Conservation (phyloP, 2,113 vertebrate genomes). For the Arenaria interpres region DNA sequence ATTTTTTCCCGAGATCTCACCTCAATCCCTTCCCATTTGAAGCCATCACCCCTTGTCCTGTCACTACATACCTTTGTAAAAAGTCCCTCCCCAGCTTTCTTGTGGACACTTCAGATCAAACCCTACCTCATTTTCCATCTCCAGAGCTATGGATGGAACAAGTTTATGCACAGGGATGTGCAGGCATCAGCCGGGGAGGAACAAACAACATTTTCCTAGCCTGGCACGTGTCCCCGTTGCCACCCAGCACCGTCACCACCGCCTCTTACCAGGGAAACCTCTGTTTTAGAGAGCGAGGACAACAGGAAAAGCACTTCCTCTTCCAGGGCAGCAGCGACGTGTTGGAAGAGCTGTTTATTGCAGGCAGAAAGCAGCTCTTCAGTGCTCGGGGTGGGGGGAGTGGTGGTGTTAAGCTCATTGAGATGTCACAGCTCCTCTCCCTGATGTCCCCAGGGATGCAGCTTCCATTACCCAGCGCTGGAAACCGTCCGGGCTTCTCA, state of each 20-base stretch:
- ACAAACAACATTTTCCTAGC: neutral
- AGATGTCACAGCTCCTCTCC: neutral
- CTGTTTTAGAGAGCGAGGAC: neutral
- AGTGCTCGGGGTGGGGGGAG: neutral
- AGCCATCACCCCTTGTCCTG: neutral
- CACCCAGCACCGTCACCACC: neutral
- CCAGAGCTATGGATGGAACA: neutral
- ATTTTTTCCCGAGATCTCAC: too few relatives aligned
- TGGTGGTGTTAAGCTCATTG: neutral
- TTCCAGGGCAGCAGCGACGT: neutral
- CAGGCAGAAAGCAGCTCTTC: neutral
- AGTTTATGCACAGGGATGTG: fast-evolving
- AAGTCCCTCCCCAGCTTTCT: neutral
- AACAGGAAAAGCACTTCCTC: neutral
- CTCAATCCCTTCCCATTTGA: neutral
- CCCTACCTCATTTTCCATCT: neutral
- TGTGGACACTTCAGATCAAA: neutral
- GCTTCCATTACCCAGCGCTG: neutral
- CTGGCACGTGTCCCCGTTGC: fast-evolving
- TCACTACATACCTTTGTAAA: neutral
- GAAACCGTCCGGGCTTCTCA: neutral
- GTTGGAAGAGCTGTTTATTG: neutral
- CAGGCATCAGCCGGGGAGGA: neutral
- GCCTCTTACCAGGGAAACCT: neutral
- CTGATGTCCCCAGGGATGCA: fast-evolving